Percentiles rank a stretch among this genome's conserved stretches.
phyloP scores from a whole-genome alignment of 2,113 vertebrate species.

The Vulpes vulpes region DNA sequence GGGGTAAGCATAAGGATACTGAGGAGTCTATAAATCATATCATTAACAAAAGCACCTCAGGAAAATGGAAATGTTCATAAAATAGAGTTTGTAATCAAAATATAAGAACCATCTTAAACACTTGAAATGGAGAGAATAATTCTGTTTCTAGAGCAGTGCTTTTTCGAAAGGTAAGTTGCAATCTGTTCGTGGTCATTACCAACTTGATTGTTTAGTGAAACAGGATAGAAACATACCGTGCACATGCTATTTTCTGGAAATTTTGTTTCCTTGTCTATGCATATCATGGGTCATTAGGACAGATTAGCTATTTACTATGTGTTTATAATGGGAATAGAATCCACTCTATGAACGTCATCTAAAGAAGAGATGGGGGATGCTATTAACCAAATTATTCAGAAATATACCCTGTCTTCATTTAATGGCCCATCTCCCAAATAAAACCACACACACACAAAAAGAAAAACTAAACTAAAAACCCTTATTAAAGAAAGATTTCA shows the following conservation, averaged over 20 bases:
- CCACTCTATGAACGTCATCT: background rate
- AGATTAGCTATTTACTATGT: background rate
- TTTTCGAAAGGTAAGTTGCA: background rate
- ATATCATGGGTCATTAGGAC: background rate
- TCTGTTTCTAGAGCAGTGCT: background rate
- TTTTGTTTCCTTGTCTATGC: background rate
- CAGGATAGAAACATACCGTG: background rate
- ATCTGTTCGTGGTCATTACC: background rate
- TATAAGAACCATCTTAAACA: background rate
- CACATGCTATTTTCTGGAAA: background rate
- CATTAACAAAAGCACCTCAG: background rate
- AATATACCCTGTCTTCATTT: background rate
- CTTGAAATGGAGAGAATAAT: background rate
- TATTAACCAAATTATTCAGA: background rate
- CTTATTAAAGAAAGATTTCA: background rate
- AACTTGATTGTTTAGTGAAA: constrained; percentile 25
- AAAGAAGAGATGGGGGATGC: background rate
- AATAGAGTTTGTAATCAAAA: background rate
- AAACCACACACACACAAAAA: background rate
- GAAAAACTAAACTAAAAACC: too few relatives aligned
- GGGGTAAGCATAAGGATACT: background rate
- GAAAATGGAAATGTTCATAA: background rate
- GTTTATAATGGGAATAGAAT: background rate
- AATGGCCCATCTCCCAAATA: background rate
- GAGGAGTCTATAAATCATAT: background rate